Base-by-base conservation (phyloP, 2,797 vertebrate genomes). In the Astyanax mexicanus region DNA sequence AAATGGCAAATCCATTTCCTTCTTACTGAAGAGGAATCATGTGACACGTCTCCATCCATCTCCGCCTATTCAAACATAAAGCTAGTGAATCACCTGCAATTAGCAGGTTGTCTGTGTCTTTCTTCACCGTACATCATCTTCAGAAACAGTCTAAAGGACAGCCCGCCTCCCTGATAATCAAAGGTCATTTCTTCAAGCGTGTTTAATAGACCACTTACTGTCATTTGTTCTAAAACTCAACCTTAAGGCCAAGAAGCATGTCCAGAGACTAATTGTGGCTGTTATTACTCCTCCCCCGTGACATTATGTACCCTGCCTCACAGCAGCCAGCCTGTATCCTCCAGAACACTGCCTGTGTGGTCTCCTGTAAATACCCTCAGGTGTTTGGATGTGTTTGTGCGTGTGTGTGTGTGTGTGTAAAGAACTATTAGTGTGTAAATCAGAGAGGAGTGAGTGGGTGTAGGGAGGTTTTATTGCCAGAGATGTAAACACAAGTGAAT, bases 361-460 rank as follows among this genome's bases (percentile, higher is more conserved):
- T 35, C 44, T 80, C 54, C 32, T 58, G 49, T 75, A 32, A 55
- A 69, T 38, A 6, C 58, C 68, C 62, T 69, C 9, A 66, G 64
- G 25, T 40, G 54, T 58, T 1, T 58, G 9, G 4, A 0, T 62
- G 8, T 65, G 23, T 65, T 35, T 27, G 60, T 66, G 25, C 73
- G 38, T 69, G 80, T 69, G 57, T 64, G 57, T n/a, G n/a, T 73
- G 75, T 74, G 70, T 44, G 51, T 47, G 66, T 37, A 40, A 37
- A 40, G 19, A 67, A 67, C 66, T 69, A 74, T 70, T 74, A 69
- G 71, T 66, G 51, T 71, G 78, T 62, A 80, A 71, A 80, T 75
- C 60, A 27, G 23, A 60, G 57, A 69, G 13, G 65, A 52, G 65
- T 78, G 72, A 81, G 75, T 75, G 72, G 81, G 75, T 75, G 71